Percentiles rank a stretch among this genome's conserved stretches.
These are phyloP conservation scores for Arion vulgaris DNA, from an alignment of 1,140 invertebrate species.

Conservation along the genomic window DNA sequence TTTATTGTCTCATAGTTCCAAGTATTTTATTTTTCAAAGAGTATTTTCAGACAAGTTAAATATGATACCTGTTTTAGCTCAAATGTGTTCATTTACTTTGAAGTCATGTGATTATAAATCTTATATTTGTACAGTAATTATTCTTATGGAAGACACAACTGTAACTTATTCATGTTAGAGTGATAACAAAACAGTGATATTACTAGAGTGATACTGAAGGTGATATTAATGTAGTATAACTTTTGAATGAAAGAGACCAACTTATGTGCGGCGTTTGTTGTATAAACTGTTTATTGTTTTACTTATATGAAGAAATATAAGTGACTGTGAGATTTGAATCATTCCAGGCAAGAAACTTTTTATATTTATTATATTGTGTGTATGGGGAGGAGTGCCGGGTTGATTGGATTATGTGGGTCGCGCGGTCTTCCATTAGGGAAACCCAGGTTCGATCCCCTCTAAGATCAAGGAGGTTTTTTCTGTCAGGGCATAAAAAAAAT, in stretches of 20 bases:
- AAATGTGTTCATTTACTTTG: neutral
- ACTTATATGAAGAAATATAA: neutral
- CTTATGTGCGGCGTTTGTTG: no score
- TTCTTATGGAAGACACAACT: neutral
- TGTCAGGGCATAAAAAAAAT: no score
- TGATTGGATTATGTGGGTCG: no score
- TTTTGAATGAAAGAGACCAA: no score
- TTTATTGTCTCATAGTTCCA: neutral
- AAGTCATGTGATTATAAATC: no score
- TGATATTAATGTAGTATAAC: neutral
- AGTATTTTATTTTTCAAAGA: neutral
- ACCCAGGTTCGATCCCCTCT: no score
- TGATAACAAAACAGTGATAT: neutral
- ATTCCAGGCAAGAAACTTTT: neutral
- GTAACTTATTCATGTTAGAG: neutral
- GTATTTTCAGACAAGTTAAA: neutral
- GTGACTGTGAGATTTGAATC: neutral
- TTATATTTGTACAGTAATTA: neutral
- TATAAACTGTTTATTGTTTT: neutral
- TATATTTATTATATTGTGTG: neutral
- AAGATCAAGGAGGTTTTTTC: no score
- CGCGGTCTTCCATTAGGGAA: no score
- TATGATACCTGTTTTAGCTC: neutral
- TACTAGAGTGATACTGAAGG: neutral
- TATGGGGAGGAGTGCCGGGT: no score